Percentiles rank a stretch among this genome's conserved stretches.
These are phyloP conservation scores for Spea bombifrons DNA, from an alignment of 2,113 vertebrate species.

Conservation along the genomic window DNA sequence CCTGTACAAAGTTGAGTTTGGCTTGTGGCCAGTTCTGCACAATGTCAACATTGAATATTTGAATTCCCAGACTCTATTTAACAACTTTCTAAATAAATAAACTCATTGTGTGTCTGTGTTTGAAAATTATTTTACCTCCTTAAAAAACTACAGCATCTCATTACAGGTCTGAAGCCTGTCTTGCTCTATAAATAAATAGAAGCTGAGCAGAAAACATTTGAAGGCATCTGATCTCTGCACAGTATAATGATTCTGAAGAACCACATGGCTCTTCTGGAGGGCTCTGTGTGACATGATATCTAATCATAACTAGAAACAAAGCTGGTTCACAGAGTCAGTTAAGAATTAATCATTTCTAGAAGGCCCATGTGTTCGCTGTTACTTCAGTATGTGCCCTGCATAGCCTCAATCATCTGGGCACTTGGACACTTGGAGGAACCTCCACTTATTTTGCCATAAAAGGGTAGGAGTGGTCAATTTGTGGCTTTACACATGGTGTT, in stretches of 20 bases:
- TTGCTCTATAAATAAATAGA: slow-evolving; percentile 65
- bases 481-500: not conserved
- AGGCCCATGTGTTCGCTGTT: slow-evolving; percentile 58
- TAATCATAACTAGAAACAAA: slow-evolving; percentile 59
- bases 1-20: slow-evolving; percentile 69
- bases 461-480: slow-evolving; percentile 30
- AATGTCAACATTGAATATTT: slow-evolving; percentile 98
- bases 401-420: slow-evolving; percentile 58
- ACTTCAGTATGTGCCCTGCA: slow-evolving; percentile 55
- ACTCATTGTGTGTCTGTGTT: slow-evolving; percentile 86
- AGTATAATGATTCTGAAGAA: slow-evolving; percentile 36
- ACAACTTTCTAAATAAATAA: slow-evolving; percentile 93
- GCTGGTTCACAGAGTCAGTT: slow-evolving; percentile 59
- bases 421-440: slow-evolving; percentile 53
- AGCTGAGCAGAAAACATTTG: slow-evolving; percentile 51
- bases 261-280: slow-evolving; percentile 33
- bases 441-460: slow-evolving; percentile 58
- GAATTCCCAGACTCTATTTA: slow-evolving; percentile 97
- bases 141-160: slow-evolving; percentile 68
- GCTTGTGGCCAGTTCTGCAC: slow-evolving; percentile 83
- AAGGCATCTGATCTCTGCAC: slow-evolving; percentile 37
- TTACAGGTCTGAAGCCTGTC: slow-evolving; percentile 62
- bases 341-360: slow-evolving; percentile 65
- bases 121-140: slow-evolving; percentile 84
- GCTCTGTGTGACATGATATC: slow-evolving; percentile 52